Conservation (phyloP, 2,797 vertebrate species). For the Brachyalestes nurse region DNA sequence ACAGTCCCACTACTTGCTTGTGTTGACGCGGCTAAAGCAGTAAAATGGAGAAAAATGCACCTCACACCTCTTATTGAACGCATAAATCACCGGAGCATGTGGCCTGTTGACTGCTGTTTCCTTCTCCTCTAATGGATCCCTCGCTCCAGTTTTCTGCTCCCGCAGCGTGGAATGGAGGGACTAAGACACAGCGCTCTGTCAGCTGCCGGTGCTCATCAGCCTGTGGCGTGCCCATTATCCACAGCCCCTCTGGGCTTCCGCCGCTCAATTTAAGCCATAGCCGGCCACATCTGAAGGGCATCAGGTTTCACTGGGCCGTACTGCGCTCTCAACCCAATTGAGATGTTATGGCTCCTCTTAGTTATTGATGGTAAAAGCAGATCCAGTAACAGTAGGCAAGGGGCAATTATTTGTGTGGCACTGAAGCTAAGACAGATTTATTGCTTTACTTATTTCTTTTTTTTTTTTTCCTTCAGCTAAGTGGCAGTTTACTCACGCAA, state of each 20-base stretch:
- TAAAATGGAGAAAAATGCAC: slow-evolving; percentile 65
- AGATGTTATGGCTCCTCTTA: slow-evolving; percentile 17
- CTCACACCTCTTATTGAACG: slow-evolving; percentile 62
- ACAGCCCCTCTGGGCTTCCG: slow-evolving; percentile 38
- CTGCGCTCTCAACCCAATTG: slow-evolving; percentile 21
- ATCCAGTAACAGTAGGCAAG: not conserved
- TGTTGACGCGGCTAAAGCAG: slow-evolving; percentile 49
- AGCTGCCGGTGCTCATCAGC: slow-evolving; percentile 28
- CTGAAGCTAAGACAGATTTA: slow-evolving; percentile 10
- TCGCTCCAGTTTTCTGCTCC: slow-evolving; percentile 43
- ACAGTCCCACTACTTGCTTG: not conserved
- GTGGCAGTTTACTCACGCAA: not conserved
- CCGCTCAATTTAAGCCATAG: slow-evolving; percentile 23
- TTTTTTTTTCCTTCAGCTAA: slow-evolving; percentile 3
- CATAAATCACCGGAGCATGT: slow-evolving; percentile 64
- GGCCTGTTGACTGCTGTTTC: slow-evolving; percentile 52
- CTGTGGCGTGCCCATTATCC: slow-evolving; percentile 52
- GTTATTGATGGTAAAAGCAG: slow-evolving; percentile 44
- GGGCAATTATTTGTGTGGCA: not conserved
- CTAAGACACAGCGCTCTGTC: slow-evolving; percentile 38
- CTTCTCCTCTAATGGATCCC: slow-evolving; percentile 54
- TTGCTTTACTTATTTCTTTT: slow-evolving; percentile 3
- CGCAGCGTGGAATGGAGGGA: slow-evolving; percentile 36
- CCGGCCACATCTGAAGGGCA: slow-evolving; percentile 27
- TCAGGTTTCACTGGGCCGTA: slow-evolving; percentile 5